These are phyloP conservation scores for Dasyprocta punctata DNA, from an alignment of 2,113 vertebrate species.

Conservation along the genomic window DNA sequence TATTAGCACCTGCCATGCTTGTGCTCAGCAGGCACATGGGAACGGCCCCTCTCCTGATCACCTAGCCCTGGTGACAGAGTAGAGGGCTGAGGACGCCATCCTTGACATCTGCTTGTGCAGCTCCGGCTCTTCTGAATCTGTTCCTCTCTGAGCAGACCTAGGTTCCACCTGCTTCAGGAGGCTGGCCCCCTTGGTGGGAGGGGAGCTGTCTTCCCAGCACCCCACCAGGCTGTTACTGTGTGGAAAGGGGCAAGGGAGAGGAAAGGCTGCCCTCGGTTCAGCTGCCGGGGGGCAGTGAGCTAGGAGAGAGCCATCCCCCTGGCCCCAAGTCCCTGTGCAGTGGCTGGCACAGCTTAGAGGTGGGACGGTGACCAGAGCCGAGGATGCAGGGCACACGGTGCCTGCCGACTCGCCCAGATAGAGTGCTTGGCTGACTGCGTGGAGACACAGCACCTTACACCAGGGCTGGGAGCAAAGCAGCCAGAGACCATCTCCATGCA, in stretches of 20 bases:
- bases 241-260: background rate
- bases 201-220: too few relatives aligned
- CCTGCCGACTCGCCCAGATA: too few relatives aligned
- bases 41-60: background rate
- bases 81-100: background rate
- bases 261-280: background rate
- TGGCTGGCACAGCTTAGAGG: background rate
- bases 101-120: background rate
- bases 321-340: background rate
- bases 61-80: background rate
- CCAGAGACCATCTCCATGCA: background rate
- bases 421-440: background rate
- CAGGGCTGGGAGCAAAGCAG: background rate
- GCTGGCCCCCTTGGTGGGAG: background rate
- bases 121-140: background rate
- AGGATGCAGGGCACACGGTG: too few relatives aligned
- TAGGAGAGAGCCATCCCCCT: too few relatives aligned
- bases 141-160: background rate
- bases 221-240: background rate
- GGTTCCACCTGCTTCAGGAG: background rate
- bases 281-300: rapidly evolving
- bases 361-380: background rate
- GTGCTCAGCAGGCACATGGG: background rate
- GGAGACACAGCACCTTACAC: background rate
- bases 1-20: background rate